phyloP scores from a whole-genome alignment of 2,797 vertebrate genomes.

The Spinibarbus caldwelli region DNA sequence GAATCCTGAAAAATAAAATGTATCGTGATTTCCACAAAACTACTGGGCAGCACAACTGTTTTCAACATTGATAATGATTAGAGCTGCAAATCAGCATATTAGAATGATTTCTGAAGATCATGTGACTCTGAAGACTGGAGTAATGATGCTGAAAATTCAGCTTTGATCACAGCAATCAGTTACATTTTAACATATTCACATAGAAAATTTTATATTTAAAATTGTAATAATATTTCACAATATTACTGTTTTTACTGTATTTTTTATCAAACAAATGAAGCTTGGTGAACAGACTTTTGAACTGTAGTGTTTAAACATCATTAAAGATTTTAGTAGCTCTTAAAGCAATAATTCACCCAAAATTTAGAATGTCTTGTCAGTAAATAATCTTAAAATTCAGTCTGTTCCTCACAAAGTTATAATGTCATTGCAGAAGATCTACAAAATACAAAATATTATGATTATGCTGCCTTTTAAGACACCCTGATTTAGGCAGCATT shows the following conservation, averaged over 20 bases:
- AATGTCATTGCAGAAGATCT: neutral
- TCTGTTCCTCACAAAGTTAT: neutral
- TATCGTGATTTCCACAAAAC: neutral
- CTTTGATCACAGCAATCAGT: neutral
- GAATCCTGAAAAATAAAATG: neutral
- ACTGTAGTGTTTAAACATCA: neutral
- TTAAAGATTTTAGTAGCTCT: neutral
- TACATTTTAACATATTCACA: neutral
- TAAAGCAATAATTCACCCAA: neutral
- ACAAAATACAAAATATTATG: neutral
- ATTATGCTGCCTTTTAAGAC: neutral
- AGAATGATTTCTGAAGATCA: neutral
- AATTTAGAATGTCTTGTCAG: neutral
- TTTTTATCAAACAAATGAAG: neutral
- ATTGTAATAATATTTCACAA: neutral
- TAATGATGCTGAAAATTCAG: neutral
- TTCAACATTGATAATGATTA: neutral
- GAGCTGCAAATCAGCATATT: neutral
- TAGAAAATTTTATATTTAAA: neutral
- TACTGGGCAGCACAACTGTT: neutral
- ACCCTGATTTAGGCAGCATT: neutral
- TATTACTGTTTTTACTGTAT: neutral
- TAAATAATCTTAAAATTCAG: neutral
- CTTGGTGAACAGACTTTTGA: neutral
- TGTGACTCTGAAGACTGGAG: neutral